phyloP scores from a whole-genome alignment of 2,113 vertebrate genomes.

The Baryphthengus martii region DNA sequence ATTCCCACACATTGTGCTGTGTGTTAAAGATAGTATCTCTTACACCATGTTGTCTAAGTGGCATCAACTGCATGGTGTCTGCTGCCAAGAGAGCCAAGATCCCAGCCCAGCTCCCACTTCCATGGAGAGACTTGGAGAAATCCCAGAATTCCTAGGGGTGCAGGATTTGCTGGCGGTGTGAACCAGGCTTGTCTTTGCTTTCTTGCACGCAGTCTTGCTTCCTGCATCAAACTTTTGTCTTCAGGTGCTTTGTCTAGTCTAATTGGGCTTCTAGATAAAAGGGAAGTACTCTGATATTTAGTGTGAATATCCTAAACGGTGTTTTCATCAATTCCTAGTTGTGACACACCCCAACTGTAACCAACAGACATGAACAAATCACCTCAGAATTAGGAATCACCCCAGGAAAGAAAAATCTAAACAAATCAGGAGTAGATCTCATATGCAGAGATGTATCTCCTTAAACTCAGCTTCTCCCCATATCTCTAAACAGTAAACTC shows the following conservation, averaged over 20 bases:
- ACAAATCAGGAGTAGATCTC: background rate
- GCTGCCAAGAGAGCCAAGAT: background rate
- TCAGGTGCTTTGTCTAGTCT: background rate
- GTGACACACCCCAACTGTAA: accelerated
- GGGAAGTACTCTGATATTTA: background rate
- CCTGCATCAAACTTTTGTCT: background rate
- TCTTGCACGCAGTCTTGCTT: background rate
- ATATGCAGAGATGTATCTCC: background rate
- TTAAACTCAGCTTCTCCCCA: background rate
- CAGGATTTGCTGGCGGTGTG: background rate
- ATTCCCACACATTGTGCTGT: accelerated
- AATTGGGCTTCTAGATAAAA: background rate
- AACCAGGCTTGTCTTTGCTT: background rate
- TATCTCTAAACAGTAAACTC: background rate
- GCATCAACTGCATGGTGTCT: background rate
- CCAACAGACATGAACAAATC: background rate
- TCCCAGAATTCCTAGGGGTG: background rate
- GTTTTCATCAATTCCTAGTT: background rate
- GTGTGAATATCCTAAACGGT: background rate
- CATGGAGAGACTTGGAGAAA: background rate
- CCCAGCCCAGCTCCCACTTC: background rate
- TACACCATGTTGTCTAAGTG: background rate
- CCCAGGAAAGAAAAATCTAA: background rate
- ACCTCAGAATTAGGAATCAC: background rate
- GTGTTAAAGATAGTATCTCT: background rate